phyloP scores from a whole-genome alignment of 2,888 invertebrate species.

The Tromatobia lineatoria region DNA sequence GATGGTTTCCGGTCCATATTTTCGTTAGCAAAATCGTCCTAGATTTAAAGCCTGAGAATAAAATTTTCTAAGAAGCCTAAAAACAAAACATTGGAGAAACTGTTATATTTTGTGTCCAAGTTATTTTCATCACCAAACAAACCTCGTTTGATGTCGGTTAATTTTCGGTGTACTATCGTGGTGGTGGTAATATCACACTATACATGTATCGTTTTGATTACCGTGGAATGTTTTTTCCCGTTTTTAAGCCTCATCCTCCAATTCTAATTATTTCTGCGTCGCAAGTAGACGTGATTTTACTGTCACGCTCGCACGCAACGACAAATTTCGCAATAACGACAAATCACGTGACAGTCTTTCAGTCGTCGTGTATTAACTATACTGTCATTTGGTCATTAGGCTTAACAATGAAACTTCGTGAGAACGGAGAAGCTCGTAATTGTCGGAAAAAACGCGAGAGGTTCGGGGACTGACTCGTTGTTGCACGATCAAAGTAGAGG shows the following conservation, averaged over 20 bases:
- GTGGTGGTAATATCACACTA: background rate
- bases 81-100: too few relatives aligned
- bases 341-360: conserved; percentile 54
- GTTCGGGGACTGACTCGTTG: background rate
- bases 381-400: conserved; percentile 65
- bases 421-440: conserved; percentile 41
- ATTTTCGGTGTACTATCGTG: too few relatives aligned
- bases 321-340: conserved; percentile 55
- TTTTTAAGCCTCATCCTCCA: background rate
- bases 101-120: too few relatives aligned
- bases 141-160: too few relatives aligned
- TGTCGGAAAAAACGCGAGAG: conserved; percentile 33
- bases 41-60: too few relatives aligned
- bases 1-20: too few relatives aligned
- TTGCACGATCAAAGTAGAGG: conserved; percentile 5
- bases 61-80: too few relatives aligned
- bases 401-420: conserved; percentile 45
- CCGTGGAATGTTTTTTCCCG: background rate
- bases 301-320: conserved; percentile 54
- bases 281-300: conserved; percentile 7
- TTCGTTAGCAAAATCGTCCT: too few relatives aligned
- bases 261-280: background rate
- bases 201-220: background rate
- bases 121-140: too few relatives aligned
- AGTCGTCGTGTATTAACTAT: conserved; percentile 43